Percentiles rank a stretch among this genome's conserved stretches.
Conservation (phyloP, 2,113 vertebrate species). For the Hucho hucho region DNA sequence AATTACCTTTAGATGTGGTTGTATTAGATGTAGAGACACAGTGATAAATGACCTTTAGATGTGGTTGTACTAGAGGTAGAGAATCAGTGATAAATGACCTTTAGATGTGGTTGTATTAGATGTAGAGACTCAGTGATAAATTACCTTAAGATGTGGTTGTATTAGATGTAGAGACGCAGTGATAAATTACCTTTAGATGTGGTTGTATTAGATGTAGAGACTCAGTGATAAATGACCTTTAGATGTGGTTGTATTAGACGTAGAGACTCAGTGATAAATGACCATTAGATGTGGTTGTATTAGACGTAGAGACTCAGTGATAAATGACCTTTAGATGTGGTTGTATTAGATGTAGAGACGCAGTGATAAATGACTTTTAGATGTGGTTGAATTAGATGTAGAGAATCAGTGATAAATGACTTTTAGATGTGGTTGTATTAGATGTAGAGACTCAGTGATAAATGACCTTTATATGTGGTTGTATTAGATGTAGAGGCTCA, state of each 20-base stretch:
- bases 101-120: slow-evolving; percentile 24
- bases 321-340: slow-evolving; percentile 16
- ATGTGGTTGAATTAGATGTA: slow-evolving; percentile 21
- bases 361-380: too few relatives aligned
- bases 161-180: neutral
- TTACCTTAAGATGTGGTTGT: slow-evolving; percentile 15
- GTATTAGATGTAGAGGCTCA: neutral
- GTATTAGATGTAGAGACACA: neutral
- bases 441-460: too few relatives aligned
- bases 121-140: too few relatives aligned
- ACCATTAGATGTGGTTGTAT: slow-evolving; percentile 22
- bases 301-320: too few relatives aligned
- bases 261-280: too few relatives aligned
- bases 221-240: too few relatives aligned
- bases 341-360: neutral
- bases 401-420: too few relatives aligned
- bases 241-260: slow-evolving; percentile 23
- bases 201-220: neutral
- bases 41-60: neutral
- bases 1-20: slow-evolving; percentile 19
- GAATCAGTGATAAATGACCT: too few relatives aligned
- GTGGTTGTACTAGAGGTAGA: slow-evolving; percentile 13
- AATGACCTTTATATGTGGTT: slow-evolving; percentile 17
- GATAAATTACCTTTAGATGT: slow-evolving; percentile 16
- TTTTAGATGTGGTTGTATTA: slow-evolving; percentile 21